Evolutionary conservation across 1,140 invertebrate species (phyloP), one percentile per base, ranked within the genome.

Genomic region (Lasioglossum albipes): DNA sequence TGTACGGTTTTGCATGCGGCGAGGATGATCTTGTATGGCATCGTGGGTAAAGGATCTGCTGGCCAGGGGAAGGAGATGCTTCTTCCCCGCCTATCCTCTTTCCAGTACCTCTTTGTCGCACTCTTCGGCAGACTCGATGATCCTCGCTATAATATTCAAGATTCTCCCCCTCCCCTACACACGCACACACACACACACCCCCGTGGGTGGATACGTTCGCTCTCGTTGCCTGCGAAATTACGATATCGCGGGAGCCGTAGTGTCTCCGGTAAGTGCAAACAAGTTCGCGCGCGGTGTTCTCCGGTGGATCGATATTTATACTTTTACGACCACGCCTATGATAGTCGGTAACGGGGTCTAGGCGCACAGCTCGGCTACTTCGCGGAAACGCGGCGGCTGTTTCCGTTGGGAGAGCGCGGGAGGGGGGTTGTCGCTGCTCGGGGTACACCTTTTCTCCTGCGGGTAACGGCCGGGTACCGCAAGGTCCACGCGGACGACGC

Each of bases 251-350:
- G 16, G 36, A 10, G 36, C 7, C 31, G 65, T 22, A 41, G 41
- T 61, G 22, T 52, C 31, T 42, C 31, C 45, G 16, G 64, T 68
- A 61, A 61, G 42, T 61, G 59, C 66, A 65, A 71, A 62, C 67
- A 62, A 78, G 57, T 78, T 78, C 52, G 49, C 20, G 7, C 27
- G 16, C 62, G 7, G 20, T 59, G 45, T 27, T 73, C 69, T 22
- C n/a, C 7, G 52, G 52, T 54, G 16, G 49, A 54, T 65, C 77
- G 65, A 66, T 73, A 45, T 79, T 57, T 66, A 22, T 41, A 57
- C 61, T 52, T 79, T 65, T 45, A 73, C 70, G 61, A 79, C 69
- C 77, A 79, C 77, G 70, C 77, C 77, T 79, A 57, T 49, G 69
- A 79, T 49, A 69, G 22, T 27, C 27, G 41, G 31, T 77, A 71